Conservation (phyloP, 2,797 vertebrate genomes). For the Clamator glandarius region DNA sequence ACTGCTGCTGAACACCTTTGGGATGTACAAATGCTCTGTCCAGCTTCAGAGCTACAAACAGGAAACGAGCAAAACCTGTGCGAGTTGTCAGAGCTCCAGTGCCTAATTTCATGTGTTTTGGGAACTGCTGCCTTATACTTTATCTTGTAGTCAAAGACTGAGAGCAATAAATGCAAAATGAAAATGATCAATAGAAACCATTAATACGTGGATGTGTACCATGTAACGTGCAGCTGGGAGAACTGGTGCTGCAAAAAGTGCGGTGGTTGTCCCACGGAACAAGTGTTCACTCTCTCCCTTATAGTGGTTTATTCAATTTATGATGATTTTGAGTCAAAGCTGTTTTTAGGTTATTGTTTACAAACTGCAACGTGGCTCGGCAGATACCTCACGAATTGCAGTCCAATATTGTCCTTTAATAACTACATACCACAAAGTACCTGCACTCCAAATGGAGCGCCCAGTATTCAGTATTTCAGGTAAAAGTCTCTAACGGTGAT, state of each 20-base stretch:
- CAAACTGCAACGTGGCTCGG: slow-evolving; percentile 67
- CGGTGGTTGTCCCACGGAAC: slow-evolving; percentile 8
- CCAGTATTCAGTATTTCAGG: slow-evolving; percentile 67
- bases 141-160: slow-evolving; percentile 65
- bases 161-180: slow-evolving; percentile 78
- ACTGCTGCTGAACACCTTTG: slow-evolving; percentile 88
- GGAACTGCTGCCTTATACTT: slow-evolving; percentile 73
- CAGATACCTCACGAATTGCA: slow-evolving; percentile 77
- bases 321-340: slow-evolving; percentile 48
- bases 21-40: slow-evolving; percentile 90
- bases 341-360: slow-evolving; percentile 76
- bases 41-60: slow-evolving; percentile 91
- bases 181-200: background rate
- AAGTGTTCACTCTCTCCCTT: background rate
- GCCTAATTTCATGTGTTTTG: slow-evolving; percentile 74
- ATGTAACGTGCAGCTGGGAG: slow-evolving; percentile 17
- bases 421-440: slow-evolving; percentile 17
- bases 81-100: slow-evolving; percentile 83
- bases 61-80: slow-evolving; percentile 80
- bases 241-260: slow-evolving; percentile 18
- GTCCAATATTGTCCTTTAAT: slow-evolving; percentile 47
- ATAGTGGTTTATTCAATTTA: slow-evolving; percentile 13
- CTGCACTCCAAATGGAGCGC: slow-evolving; percentile 34
- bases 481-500: slow-evolving; percentile 53
- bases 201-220: slow-evolving; percentile 21